phyloP scores from a whole-genome alignment of 2,113 vertebrate genomes.

The Talpa occidentalis region DNA sequence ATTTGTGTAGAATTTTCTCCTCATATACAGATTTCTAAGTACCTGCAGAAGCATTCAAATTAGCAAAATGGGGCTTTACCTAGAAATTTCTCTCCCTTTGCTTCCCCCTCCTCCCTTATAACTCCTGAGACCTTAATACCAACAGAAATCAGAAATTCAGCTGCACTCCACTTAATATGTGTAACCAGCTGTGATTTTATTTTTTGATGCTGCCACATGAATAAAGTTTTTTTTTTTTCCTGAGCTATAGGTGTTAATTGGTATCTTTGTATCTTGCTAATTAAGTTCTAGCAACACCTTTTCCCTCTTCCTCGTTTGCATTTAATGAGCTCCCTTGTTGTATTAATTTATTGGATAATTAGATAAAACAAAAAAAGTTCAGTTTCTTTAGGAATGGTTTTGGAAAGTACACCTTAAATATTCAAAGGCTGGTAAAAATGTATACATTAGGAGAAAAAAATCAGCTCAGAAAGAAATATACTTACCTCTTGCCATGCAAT shows the following conservation, averaged over 20 bases:
- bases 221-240: slow-evolving; percentile 82
- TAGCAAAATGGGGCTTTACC: slow-evolving; percentile 58
- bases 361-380: slow-evolving; percentile 84
- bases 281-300: slow-evolving; percentile 90
- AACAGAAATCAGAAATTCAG: slow-evolving; percentile 81
- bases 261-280: slow-evolving; percentile 90
- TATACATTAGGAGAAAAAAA: slow-evolving; percentile 26
- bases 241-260: slow-evolving; percentile 92
- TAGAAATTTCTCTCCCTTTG: slow-evolving; percentile 31
- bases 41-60: slow-evolving; percentile 62
- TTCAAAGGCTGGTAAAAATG: slow-evolving; percentile 55
- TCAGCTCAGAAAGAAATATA: not conserved
- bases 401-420: slow-evolving; percentile 67
- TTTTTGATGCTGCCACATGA: slow-evolving; percentile 80
- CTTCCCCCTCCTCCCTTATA: slow-evolving; percentile 46
- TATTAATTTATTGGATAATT: slow-evolving; percentile 88
- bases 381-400: slow-evolving; percentile 72
- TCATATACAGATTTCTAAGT: slow-evolving; percentile 63
- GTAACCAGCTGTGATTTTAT: slow-evolving; percentile 86
- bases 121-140: slow-evolving; percentile 77
- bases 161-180: slow-evolving; percentile 80
- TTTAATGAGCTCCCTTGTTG: slow-evolving; percentile 89
- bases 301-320: slow-evolving; percentile 85
- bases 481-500: not conserved
- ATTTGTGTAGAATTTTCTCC: slow-evolving; percentile 59